Percentiles rank a stretch among this genome's conserved stretches.
Conservation (phyloP, 2,888 invertebrate genomes). For the Ectropis crepuscularia region DNA sequence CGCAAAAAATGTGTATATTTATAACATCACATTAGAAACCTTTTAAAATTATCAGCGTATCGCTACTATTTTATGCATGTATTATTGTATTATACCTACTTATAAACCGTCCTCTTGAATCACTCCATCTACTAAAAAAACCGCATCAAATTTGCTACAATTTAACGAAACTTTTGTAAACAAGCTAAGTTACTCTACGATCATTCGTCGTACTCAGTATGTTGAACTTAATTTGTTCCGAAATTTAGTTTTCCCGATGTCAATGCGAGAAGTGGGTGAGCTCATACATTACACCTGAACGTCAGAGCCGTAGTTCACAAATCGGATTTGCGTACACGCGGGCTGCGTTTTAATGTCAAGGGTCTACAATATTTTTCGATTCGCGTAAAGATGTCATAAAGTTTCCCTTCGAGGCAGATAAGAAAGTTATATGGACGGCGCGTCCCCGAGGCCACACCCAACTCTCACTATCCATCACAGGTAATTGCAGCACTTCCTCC, state of each 20-base stretch:
- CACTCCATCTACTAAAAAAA: too few relatives aligned
- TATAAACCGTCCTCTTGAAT: too few relatives aligned
- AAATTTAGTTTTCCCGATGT: conserved; percentile 23
- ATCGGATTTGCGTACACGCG: conserved; percentile 58
- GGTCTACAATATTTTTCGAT: conserved; percentile 76
- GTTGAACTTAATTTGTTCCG: conserved; percentile 15
- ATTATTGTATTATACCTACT: too few relatives aligned
- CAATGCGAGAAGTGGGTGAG: conserved; percentile 10
- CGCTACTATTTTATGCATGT: too few relatives aligned
- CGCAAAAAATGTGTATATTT: too few relatives aligned
- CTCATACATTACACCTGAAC: conserved; percentile 27
- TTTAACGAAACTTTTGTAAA: conserved; percentile 2
- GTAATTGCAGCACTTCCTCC: conserved; percentile 77
- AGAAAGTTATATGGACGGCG: conserved; percentile 75
- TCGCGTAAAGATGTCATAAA: conserved; percentile 78
- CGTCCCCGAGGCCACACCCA: conserved; percentile 71
- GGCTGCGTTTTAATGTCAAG: conserved; percentile 64
- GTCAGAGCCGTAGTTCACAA: conserved; percentile 52
- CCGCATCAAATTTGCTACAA: too few relatives aligned
- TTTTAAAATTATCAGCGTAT: too few relatives aligned
- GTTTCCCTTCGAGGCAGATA: conserved; percentile 75
- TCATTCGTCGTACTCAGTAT: conserved; percentile 7
- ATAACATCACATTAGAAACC: too few relatives aligned
- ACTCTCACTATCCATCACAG: conserved; percentile 77
- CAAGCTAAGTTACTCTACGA: not conserved